Evolutionary conservation across 2,888 invertebrate genomes (phyloP), one percentile per base, ranked within the genome.

Genomic region (Spisula solida): DNA sequence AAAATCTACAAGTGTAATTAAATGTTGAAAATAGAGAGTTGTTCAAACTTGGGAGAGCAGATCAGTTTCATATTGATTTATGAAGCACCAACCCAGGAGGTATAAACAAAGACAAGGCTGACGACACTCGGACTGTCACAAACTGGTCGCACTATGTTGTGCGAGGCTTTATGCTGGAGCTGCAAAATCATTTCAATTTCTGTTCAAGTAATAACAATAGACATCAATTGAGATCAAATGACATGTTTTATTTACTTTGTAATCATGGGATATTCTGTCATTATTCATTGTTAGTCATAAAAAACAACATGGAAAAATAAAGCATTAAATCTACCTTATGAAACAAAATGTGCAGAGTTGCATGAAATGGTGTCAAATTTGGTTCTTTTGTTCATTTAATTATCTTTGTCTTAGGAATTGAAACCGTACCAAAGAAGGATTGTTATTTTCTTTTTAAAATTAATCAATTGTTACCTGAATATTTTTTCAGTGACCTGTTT

Each of bases 21-120:
- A n/a, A 25, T 75, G 12, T 31, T 75, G 34, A 75, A 75, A 34
- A 34, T 16, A 0, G 29, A 34, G 31, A 12, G 34, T 75, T 18
- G 12, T 31, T 29, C 47, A 80, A 85, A 78, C 79, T 79, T 83
- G 56, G 85, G 85, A 56, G 85, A 85, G 70, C 25, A 56, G 83
- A 88, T 88, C 88, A 85, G 81, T 88, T 88, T 88, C 88, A 85
- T 56, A 79, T 88, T 88, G 88, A 88, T 85, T 75, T 81, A 70
- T 70, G 47, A 75, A 34, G 34, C n/a, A 55, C 82, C 79, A 47
- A 86, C 51, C 85, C 56, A 55, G 88, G 88, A 81, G 88, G 88
- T 85, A 55, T 81, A 31, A 41, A 31, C 70, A 48, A 31, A 81
- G 78, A 78, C 81, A 34, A 60, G 29, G 81, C 79, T 55, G 81